A percentile compares a stretch with the other conserved stretches of the same genome.
Evolutionary conservation across 2,797 vertebrate genomes (phyloP).

Genomic region (Gadopsis bispinosus): DNA sequence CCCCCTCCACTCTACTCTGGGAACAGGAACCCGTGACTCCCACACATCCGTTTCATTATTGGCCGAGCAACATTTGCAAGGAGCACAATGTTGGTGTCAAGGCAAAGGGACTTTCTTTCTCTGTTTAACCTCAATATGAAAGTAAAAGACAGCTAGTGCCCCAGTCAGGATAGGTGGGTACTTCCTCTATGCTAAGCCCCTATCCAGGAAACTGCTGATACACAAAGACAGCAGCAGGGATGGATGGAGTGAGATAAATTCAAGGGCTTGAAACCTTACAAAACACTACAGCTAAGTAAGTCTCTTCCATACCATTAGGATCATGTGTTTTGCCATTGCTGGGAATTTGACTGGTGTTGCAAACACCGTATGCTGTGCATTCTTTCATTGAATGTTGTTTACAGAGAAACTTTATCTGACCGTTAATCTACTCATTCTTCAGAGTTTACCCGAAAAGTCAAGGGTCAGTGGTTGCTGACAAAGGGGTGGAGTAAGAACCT

Average conservation of each 20-base stretch:
- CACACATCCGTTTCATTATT: constrained; percentile 59
- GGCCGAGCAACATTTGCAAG: constrained; percentile 22
- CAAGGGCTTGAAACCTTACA: not conserved
- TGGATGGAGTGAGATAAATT: constrained; percentile 3
- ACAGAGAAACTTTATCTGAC: constrained; percentile 14
- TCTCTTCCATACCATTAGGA: not conserved
- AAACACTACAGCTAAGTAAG: not conserved
- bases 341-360: not conserved
- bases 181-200: constrained; percentile 68
- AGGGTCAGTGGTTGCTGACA: constrained; percentile 17
- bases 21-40: constrained; percentile 73
- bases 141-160: constrained; percentile 47
- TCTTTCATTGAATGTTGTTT: not conserved
- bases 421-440: not conserved
- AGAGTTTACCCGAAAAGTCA: not conserved
- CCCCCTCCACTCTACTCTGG: constrained; percentile 36
- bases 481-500: not conserved
- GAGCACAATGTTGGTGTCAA: constrained; percentile 40
- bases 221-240: constrained; percentile 39
- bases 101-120: constrained; percentile 51
- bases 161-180: constrained; percentile 79
- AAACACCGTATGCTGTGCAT: not conserved
- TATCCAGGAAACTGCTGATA: constrained; percentile 64
- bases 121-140: constrained; percentile 65
- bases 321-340: not conserved